Evolutionary conservation across 2,797 vertebrate genomes (phyloP), one percentile per base, ranked within the genome.

Genomic region (Darevskia nairensis): DNA sequence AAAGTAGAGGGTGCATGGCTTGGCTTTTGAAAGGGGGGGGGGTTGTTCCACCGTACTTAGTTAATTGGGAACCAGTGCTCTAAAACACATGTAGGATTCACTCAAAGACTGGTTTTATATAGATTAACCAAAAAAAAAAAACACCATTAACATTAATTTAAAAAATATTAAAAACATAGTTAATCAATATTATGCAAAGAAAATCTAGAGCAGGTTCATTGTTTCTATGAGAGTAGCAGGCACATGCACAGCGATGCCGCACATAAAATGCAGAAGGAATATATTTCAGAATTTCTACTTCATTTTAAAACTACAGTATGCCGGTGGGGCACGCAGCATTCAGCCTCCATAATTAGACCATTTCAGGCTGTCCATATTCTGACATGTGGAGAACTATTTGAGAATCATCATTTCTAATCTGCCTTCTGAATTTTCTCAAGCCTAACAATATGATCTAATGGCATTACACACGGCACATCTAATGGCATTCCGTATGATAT

Each of bases 141-240:
- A 44, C 11, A 3, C 13, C 32, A 59, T 74, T 39, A 46, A 68
- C 41, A n/a, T 76, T 66, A 76, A 85, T 46, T 55, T 55, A 15
- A 76, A 85, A 39, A 77, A 44, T 25, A 50, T 46, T 66, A 15
- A 64, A 64, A 64, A 64, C 17, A 85, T 25, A 55, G 32, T 66
- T 66, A 66, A 86, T 86, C 74, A 79, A 55, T 69, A 35, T 79
- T 85, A 77, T 66, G 27, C 84, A 68, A 76, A 76, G 72, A 72
- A 44, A 29, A 85, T 64, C 29, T 41, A 64, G 72, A 85, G 21
- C 50, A 39, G 61, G 27, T 44, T 46, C 74, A 77, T 10, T 39
- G 13, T 85, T 66, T 85, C 39, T 61, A 21, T 64, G 72, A 76
- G 41, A 77, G 39, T 59, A n/a, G 35, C 19, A 15, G 79, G 15